These are phyloP conservation scores for Agrochola lychnidis DNA, from an alignment of 2,888 invertebrate genomes.

Conservation along the genomic window DNA sequence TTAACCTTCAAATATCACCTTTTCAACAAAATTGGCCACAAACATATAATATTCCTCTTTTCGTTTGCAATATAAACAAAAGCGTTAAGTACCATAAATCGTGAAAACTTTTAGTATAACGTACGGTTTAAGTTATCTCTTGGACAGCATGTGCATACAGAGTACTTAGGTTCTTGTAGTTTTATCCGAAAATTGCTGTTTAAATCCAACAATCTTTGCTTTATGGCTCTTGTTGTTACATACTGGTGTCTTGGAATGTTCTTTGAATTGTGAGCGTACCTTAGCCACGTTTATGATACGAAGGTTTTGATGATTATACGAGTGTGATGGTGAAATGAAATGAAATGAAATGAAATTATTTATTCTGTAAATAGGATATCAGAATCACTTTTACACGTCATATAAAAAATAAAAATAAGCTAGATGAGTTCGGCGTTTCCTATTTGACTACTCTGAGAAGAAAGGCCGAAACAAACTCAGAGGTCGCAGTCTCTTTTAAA, in stretches of 20 bases:
- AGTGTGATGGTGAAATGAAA: too few species aligned
- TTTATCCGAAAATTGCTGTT: constrained; percentile 57
- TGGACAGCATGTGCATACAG: constrained; percentile 48
- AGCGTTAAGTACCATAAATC: constrained; percentile 54
- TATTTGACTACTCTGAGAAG: too few species aligned
- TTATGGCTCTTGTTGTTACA: constrained; percentile 59
- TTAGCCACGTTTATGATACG: neutral
- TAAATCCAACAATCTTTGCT: constrained; percentile 49
- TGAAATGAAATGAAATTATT: too few species aligned
- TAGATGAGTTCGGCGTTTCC: too few species aligned
- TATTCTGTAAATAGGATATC: too few species aligned
- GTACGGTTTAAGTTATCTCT: constrained; percentile 47
- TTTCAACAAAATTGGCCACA: neutral
- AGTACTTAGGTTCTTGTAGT: constrained; percentile 39
- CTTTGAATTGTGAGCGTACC: constrained; percentile 4
- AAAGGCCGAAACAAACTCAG: too few species aligned
- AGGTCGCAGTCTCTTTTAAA: too few species aligned
- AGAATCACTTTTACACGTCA: too few species aligned
- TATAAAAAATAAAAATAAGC: too few species aligned
- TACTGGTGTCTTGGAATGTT: constrained; percentile 29
- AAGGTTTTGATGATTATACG: neutral
- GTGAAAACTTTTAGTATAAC: constrained; percentile 51
- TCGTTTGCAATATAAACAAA: constrained; percentile 53
- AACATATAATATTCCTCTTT: constrained; percentile 20
- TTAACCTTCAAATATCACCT: neutral